phyloP scores from a whole-genome alignment of 92 coral and sea anemone genomes.

The Zoanthus solanderi region DNA sequence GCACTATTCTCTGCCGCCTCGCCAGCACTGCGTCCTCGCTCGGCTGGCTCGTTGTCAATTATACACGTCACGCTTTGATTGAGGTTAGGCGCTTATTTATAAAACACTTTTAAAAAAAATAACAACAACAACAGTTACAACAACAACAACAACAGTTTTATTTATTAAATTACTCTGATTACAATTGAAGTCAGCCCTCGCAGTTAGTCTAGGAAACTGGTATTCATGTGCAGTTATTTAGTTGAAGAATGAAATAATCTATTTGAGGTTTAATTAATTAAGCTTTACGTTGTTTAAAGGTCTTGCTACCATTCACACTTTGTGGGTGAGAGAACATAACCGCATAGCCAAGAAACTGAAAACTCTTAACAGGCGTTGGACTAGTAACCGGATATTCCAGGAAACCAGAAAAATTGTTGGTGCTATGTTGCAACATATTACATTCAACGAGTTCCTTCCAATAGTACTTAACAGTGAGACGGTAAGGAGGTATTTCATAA shows the following conservation, averaged over 20 bases:
- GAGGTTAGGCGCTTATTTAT: too few species aligned
- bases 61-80: too few species aligned
- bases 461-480: not conserved
- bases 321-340: constrained; percentile 55
- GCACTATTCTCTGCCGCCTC: too few species aligned
- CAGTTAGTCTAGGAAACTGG: not conserved
- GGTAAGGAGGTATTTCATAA: not conserved
- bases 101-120: too few species aligned
- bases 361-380: constrained; percentile 30
- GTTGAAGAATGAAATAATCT: too few species aligned
- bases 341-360: constrained; percentile 41
- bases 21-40: too few species aligned
- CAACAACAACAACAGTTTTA: too few species aligned
- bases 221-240: too few species aligned
- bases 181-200: too few species aligned
- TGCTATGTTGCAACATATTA: constrained; percentile 49
- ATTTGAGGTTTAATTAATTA: not conserved
- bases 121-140: too few species aligned
- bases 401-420: constrained; percentile 57
- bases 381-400: constrained; percentile 13
- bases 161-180: too few species aligned
- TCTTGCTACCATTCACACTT: constrained; percentile 56
- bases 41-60: too few species aligned
- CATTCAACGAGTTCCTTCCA: constrained; percentile 43
- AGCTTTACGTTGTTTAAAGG: not conserved